phyloP scores from a whole-genome alignment of 1,140 invertebrate genomes.

The Paracyclopina nana region DNA sequence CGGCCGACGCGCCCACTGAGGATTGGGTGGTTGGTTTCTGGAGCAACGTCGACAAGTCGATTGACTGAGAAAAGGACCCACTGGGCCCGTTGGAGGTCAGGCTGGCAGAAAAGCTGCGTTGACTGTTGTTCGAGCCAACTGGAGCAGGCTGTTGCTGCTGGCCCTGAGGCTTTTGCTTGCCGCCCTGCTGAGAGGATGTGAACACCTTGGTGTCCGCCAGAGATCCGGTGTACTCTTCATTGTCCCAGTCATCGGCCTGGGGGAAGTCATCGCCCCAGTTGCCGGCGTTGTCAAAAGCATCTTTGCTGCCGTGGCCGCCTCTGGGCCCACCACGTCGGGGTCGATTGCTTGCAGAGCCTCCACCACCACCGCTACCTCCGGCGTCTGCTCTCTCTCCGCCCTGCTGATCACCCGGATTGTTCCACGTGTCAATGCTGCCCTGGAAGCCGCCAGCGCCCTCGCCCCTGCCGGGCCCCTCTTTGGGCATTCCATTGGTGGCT shows the following conservation, averaged over 20 bases:
- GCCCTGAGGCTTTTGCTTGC: neutral
- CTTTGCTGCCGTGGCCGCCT: conserved; percentile 22
- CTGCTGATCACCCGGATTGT: conserved; percentile 32
- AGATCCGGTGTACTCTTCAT: conserved; percentile 80
- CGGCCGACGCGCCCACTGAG: neutral
- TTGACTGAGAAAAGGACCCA: neutral
- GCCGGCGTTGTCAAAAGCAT: conserved; percentile 22
- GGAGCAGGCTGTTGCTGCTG: no score
- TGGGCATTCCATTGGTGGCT: neutral
- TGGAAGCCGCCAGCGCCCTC: neutral
- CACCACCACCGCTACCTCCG: conserved; percentile 20
- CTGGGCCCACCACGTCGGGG: conserved; percentile 23
- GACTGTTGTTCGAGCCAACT: no score
- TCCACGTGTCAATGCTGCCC: conserved; percentile 37
- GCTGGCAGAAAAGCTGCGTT: neutral
- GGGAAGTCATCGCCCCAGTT: conserved; percentile 31
- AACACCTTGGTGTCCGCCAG: conserved; percentile 86
- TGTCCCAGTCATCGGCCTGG: conserved; percentile 68
- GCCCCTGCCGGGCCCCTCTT: neutral
- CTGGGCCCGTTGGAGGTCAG: neutral
- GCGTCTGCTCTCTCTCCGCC: no score
- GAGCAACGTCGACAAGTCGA: conserved; percentile 10
- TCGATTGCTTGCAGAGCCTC: neutral
- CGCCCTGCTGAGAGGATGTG: conserved; percentile 4
- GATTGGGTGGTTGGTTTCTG: conserved; percentile 11